These are phyloP conservation scores for Thera obeliscata DNA, from an alignment of 2,888 invertebrate genomes.

Conservation along the genomic window DNA sequence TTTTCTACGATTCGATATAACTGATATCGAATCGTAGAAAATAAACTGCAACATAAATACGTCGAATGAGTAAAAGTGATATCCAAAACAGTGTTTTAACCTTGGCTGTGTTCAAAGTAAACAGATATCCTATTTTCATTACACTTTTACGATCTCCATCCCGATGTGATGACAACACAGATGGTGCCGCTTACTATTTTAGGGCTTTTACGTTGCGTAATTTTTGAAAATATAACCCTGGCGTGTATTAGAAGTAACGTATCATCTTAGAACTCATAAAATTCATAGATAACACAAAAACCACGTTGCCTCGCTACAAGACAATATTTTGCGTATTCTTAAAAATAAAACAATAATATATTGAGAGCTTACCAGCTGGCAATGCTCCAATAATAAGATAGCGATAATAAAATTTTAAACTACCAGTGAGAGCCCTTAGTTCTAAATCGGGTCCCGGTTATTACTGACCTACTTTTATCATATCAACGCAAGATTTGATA, in stretches of 20 bases:
- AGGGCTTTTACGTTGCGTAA: conserved; percentile 22
- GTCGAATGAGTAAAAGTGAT: conserved; percentile 22
- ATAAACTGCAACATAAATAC: background rate
- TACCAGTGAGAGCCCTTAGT: conserved; percentile 60
- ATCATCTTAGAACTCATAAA: conserved; percentile 19
- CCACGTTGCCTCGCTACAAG: conserved; percentile 29
- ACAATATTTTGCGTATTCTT: conserved; percentile 31
- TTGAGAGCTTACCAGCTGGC: conserved; percentile 53
- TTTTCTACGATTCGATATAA: background rate
- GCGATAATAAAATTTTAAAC: conserved; percentile 55
- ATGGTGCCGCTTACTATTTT: conserved; percentile 28
- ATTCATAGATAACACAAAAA: conserved; percentile 37
- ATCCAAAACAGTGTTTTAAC: conserved; percentile 43
- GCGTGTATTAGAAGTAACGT: conserved; percentile 21
- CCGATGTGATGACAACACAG: conserved; percentile 34
- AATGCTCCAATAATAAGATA: conserved; percentile 50
- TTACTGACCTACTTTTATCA: conserved; percentile 60
- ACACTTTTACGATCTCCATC: conserved; percentile 49
- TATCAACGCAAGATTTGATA: conserved; percentile 46
- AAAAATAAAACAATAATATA: conserved; percentile 35
- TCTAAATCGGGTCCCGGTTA: conserved; percentile 58
- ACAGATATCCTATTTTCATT: conserved; percentile 52
- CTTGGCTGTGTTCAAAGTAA: conserved; percentile 55
- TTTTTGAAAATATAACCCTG: conserved; percentile 9
- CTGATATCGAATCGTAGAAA: too few relatives aligned